Conservation (phyloP, 2,797 vertebrate genomes). For the Perdix hodgsoniae region DNA sequence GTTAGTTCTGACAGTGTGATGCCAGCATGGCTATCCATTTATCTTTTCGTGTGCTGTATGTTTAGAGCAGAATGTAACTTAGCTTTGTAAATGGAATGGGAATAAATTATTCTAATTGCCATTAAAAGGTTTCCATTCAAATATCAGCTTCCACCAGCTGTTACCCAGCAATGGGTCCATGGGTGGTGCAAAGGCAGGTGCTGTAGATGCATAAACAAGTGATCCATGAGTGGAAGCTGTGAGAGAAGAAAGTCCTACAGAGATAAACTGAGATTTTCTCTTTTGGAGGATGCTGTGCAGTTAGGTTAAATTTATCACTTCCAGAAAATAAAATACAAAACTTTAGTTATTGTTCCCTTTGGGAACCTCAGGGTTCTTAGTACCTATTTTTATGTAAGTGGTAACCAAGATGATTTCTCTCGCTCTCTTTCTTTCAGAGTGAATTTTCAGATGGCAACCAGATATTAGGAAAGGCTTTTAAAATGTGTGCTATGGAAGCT, state of each 20-base stretch:
- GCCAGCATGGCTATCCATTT: neutral
- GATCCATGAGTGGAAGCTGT: neutral
- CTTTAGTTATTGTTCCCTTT: neutral
- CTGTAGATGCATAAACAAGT: neutral
- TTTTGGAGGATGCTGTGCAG: neutral
- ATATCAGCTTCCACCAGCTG: constrained; percentile 1
- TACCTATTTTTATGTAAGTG: neutral
- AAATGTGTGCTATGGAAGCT: neutral
- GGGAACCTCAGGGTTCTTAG: neutral
- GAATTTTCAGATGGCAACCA: neutral
- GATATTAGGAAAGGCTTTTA: neutral
- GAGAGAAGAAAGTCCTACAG: neutral
- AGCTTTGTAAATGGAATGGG: constrained; percentile 8
- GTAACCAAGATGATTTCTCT: neutral
- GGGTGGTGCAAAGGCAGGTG: neutral
- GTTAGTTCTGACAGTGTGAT: neutral
- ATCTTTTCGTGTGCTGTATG: neutral
- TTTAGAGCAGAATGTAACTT: neutral
- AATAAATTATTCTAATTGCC: constrained; percentile 49
- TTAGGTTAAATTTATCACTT: neutral
- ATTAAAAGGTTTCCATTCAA: constrained; percentile 25
- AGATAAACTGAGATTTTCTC: neutral
- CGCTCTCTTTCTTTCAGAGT: neutral
- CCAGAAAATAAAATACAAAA: neutral
- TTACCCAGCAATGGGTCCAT: neutral